phyloP scores from a whole-genome alignment of 2,797 vertebrate genomes.

The Darevskia nairensis region DNA sequence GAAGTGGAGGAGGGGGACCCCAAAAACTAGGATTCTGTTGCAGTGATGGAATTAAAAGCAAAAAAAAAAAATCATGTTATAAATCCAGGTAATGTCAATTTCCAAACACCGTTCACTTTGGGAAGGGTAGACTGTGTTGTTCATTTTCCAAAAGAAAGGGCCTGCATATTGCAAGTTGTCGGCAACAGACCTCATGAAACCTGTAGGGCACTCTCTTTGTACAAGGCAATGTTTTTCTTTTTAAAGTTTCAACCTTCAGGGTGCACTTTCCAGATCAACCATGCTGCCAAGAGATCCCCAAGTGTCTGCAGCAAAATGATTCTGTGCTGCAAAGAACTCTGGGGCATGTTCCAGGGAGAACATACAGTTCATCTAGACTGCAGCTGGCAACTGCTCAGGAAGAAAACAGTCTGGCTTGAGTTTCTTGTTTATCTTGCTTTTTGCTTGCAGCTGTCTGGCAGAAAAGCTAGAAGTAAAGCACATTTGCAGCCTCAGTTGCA shows the following conservation, averaged over 20 bases:
- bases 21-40: neutral
- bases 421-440: no score
- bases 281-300: no score
- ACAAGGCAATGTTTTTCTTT: neutral
- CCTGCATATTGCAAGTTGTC: neutral
- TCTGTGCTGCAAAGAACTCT: no score
- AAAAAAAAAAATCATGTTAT: neutral
- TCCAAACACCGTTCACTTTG: conserved; percentile 24
- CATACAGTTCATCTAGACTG: no score
- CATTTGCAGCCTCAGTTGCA: no score
- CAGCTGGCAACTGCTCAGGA: no score
- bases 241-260: neutral
- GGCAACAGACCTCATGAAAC: neutral
- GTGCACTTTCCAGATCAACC: no score
- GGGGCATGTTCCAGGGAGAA: no score
- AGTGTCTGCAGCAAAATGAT: no score
- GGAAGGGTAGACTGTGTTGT: rapidly evolving
- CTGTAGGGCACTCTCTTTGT: neutral
- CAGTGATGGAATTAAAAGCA: conserved; percentile 21
- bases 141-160: neutral
- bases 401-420: no score
- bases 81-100: conserved; percentile 31
- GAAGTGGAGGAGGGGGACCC: neutral
- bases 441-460: no score
- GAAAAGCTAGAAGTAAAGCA: no score